Percentiles rank a stretch among this genome's conserved stretches.
phyloP scores from a whole-genome alignment of 2,888 invertebrate species.

The Euzophera pinguis region DNA sequence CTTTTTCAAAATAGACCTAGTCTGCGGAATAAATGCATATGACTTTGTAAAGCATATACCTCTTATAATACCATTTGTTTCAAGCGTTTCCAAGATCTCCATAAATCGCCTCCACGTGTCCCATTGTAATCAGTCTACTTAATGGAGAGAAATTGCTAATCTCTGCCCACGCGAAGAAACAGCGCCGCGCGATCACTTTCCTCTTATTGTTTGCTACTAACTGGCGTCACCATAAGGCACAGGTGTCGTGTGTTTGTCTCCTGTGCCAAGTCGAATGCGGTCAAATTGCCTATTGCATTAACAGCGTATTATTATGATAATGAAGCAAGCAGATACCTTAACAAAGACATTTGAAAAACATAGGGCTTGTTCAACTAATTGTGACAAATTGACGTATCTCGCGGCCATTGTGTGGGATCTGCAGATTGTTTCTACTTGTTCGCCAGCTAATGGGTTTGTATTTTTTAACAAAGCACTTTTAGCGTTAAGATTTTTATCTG shows the following conservation, averaged over 20 bases:
- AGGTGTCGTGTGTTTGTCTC: constrained; percentile 11
- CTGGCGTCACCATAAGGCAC: neutral
- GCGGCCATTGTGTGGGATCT: constrained; percentile 35
- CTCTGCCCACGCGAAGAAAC: constrained; percentile 4
- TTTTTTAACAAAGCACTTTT: constrained; percentile 32
- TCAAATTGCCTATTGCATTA: constrained; percentile 24
- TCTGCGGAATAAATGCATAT: too few species aligned
- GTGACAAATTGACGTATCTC: constrained; percentile 43
- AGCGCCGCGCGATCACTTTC: constrained; percentile 1
- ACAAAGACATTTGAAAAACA: constrained; percentile 19
- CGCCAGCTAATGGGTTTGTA: constrained; percentile 32
- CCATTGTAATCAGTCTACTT: neutral
- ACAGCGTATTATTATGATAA: constrained; percentile 38
- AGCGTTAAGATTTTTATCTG: constrained; percentile 28
- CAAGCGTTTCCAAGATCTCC: neutral
- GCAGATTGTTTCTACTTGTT: constrained; percentile 32
- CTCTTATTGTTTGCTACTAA: neutral
- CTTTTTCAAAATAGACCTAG: too few species aligned
- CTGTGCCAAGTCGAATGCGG: constrained; percentile 32
- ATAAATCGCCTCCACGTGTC: neutral
- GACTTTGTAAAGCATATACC: too few species aligned
- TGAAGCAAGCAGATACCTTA: constrained; percentile 23
- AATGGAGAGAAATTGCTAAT: constrained; percentile 5
- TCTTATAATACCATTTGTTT: neutral
- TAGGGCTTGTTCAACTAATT: constrained; percentile 28